Base-by-base conservation (phyloP, 1,140 invertebrate species). In the Sminthurinus signatus region DNA sequence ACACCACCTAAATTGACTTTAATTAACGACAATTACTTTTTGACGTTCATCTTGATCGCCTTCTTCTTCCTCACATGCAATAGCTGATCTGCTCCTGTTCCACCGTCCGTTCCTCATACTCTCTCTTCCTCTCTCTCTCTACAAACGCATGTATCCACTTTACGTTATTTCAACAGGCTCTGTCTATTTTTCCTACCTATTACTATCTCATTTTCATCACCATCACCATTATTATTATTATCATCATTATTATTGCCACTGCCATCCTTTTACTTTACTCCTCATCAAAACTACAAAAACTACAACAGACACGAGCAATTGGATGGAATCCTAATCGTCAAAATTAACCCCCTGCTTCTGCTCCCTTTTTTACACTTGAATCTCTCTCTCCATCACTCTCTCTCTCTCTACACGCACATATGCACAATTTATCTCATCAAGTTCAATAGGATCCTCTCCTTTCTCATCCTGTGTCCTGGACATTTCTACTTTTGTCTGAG, bases 1-100 rank as follows among this genome's bases (percentile, higher is more conserved):
- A 52, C 28, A 36, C 32, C 31, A 61, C 54, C 62, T 67, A 70
- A 70, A 70, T 70, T 70, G 68, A 62, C 52, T 67, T 67, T 70
- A 70, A 70, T 70, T 66, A 70, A 70, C 58, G 64, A 62, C 68
- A 70, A 70, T 70, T 70, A 65, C 64, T 56, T 55, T 62, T 66
- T 65, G 63, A 66, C 68, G 64, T 66, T 70, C 62, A 62, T 70
- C 65, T 64, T 70, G 51, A 50, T 65, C 36, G 5, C 12, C 14
- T 25, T 50, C 36, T 46, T 60, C 57, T 51, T 27, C 58, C 31
- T 36, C 31, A 43, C 32, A 60, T 55, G 31, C 54, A n/a, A n/a
- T n/a, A n/a, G n/a, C n/a, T n/a, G n/a, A n/a, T n/a, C n/a, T n/a
- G n/a, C n/a, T n/a, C n/a, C n/a, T n/a, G n/a, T n/a, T n/a, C n/a